Conservation (phyloP, 2,113 vertebrate species). For the Bubalus kerabau region DNA sequence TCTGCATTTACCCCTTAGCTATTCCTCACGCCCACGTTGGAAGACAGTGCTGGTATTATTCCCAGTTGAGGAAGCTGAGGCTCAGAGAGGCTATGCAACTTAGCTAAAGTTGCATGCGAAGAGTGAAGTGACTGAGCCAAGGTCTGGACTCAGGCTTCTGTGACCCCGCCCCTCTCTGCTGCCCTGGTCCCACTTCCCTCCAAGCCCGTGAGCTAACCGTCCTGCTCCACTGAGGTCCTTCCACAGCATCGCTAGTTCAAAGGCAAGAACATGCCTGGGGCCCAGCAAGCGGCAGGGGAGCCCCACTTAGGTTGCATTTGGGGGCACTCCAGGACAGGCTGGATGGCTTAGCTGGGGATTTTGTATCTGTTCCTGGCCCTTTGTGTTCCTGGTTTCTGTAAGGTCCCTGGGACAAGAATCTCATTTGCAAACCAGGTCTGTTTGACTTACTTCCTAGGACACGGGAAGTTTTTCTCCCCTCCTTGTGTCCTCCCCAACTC, state of each 20-base stretch:
- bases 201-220: background rate
- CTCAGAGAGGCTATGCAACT: background rate
- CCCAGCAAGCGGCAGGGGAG: background rate
- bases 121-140: background rate
- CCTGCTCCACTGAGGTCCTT: too few species aligned
- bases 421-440: background rate
- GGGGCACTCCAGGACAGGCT: background rate
- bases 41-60: background rate
- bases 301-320: background rate
- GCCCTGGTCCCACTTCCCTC: background rate
- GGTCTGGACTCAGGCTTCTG: background rate
- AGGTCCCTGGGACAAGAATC: background rate
- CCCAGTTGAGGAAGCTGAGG: background rate
- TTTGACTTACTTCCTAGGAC: background rate
- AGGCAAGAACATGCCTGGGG: background rate
- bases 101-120: background rate
- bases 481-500: background rate
- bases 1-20: fast-evolving
- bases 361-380: background rate
- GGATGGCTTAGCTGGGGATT: background rate
- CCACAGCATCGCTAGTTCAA: background rate
- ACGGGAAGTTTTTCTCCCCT: background rate
- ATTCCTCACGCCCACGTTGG: background rate
- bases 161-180: background rate
- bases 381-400: background rate